phyloP scores from a whole-genome alignment of 1,140 invertebrate species.

The Ditylenchus dipsaci region DNA sequence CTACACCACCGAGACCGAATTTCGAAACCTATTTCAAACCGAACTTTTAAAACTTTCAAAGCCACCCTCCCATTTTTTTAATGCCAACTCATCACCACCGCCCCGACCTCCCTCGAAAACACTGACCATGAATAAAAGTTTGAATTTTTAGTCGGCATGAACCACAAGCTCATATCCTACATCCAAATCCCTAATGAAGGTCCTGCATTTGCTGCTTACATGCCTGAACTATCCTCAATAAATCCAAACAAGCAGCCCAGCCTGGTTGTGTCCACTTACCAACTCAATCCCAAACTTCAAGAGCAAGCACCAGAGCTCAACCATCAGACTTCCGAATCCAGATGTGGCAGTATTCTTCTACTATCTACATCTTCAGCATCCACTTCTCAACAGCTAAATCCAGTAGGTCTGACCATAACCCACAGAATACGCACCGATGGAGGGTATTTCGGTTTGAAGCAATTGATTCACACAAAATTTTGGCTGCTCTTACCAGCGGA shows the following conservation, averaged over 20 bases:
- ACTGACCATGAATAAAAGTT: too few relatives aligned
- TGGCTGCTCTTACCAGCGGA: background rate
- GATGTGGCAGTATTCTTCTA: background rate
- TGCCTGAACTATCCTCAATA: background rate
- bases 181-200: background rate
- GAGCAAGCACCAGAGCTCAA: too few relatives aligned
- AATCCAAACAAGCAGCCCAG: background rate
- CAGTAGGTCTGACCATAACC: background rate
- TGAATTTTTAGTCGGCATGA: too few relatives aligned
- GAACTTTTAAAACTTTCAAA: too few relatives aligned
- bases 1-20: too few relatives aligned
- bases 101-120: too few relatives aligned
- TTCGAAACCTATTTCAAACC: too few relatives aligned
- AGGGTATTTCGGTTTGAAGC: slow-evolving; percentile 10
- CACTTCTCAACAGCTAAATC: background rate
- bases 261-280: slow-evolving; percentile 4
- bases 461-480: background rate
- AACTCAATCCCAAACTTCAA: slow-evolving; percentile 1
- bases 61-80: too few relatives aligned
- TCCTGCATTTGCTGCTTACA: slow-evolving; percentile 1
- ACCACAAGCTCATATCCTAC: too few relatives aligned
- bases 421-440: background rate
- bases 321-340: background rate
- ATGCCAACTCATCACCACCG: too few relatives aligned
- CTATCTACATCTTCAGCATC: background rate